phyloP scores from a whole-genome alignment of 2,797 vertebrate genomes.

The Micropoecilia bifurca region DNA sequence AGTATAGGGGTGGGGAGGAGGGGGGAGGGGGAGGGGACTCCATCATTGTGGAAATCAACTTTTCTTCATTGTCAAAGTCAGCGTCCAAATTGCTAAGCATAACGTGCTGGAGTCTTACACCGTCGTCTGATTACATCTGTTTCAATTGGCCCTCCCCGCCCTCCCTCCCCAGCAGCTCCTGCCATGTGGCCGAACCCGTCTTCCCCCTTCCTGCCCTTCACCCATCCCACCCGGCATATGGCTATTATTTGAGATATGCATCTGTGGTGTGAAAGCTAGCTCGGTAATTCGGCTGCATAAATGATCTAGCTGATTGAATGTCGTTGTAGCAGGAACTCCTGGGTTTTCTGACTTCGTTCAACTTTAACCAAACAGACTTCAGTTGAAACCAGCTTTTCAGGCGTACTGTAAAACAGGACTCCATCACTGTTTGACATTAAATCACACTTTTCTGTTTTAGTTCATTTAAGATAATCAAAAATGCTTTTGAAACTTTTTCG shows the following conservation, averaged over 20 bases:
- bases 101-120: constrained; percentile 49
- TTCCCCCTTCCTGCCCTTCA: not conserved
- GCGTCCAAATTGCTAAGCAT: constrained; percentile 71
- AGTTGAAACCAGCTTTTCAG: not conserved
- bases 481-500: not conserved
- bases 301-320: constrained; percentile 30
- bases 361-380: constrained; percentile 28
- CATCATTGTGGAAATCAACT: constrained; percentile 83
- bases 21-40: constrained; percentile 71
- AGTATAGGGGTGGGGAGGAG: constrained; percentile 78
- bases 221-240: constrained; percentile 43
- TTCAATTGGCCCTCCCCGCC: constrained; percentile 66
- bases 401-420: not conserved
- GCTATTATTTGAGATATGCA: constrained; percentile 49
- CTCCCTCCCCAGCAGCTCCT: constrained; percentile 70
- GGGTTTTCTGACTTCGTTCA: constrained; percentile 16
- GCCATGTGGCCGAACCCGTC: constrained; percentile 60
- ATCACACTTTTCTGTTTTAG: not conserved
- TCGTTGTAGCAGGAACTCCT: constrained; percentile 17
- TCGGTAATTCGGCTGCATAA: constrained; percentile 26
- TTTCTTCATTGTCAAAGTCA: constrained; percentile 76
- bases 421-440: not conserved
- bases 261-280: constrained; percentile 33
- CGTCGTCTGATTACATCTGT: constrained; percentile 48
- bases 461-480: not conserved